Evolutionary conservation across 2,888 invertebrate genomes (phyloP).

Genomic region (Anoplius nigerrimus): DNA sequence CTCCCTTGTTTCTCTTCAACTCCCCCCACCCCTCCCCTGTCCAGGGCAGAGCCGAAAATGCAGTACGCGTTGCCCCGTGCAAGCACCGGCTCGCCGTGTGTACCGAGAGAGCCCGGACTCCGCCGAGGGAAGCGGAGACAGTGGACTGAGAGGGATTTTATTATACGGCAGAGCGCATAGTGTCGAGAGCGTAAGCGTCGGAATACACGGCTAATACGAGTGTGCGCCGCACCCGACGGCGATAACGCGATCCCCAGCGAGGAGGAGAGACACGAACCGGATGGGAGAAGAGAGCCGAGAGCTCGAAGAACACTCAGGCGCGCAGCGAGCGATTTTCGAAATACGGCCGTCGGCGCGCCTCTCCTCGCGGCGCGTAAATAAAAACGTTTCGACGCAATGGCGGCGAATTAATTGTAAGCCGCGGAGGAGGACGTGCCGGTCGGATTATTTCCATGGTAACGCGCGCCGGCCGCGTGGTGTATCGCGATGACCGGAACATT

Average conservation of each 20-base stretch:
- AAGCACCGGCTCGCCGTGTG: conserved; percentile 34
- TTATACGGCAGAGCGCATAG: conserved; percentile 46
- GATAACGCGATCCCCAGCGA: conserved; percentile 52
- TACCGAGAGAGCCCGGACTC: conserved; percentile 21
- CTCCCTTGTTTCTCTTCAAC: not conserved
- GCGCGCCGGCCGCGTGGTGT: too few relatives aligned
- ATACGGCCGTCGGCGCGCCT: too few relatives aligned
- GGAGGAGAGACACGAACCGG: conserved; percentile 27
- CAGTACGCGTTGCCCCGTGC: conserved; percentile 40
- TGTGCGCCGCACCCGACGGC: conserved; percentile 36
- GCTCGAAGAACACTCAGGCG: too few relatives aligned
- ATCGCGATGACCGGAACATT: too few relatives aligned
- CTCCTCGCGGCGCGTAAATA: too few relatives aligned
- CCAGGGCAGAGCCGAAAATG: conserved; percentile 30
- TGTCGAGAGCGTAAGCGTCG: conserved; percentile 46
- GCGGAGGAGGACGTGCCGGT: too few relatives aligned
- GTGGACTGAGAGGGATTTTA: conserved; percentile 51
- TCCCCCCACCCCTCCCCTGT: not conserved
- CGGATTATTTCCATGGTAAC: too few relatives aligned
- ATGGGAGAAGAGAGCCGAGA: too few relatives aligned
- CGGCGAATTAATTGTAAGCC: too few relatives aligned
- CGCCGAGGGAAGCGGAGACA: conserved; percentile 24
- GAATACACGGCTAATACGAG: conserved; percentile 52
- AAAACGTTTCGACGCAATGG: too few relatives aligned
- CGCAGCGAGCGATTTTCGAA: too few relatives aligned